Evolutionary conservation across 1,140 invertebrate species (phyloP), one percentile per base, ranked within the genome.

Genomic region (Temnothorax curvispinosus): DNA sequence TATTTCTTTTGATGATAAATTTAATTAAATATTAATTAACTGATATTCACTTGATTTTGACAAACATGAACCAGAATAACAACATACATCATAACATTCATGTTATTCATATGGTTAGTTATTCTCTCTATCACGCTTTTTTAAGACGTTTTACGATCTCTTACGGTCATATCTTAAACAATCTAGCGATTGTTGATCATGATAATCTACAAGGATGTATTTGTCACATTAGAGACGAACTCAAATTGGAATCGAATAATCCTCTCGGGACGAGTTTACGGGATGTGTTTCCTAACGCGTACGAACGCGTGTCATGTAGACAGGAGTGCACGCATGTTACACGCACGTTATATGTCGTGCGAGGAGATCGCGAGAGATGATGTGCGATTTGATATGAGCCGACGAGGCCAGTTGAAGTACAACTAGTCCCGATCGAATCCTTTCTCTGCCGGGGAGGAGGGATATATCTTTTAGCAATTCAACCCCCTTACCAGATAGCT

Each of bases 391-490:
- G 84, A 87, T 87, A 75, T 92, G 91, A 91, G 88, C 88, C 58
- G 82, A 13, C 52, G 82, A 88, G 72, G 87, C 88, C 75, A 76
- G 35, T 62, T 54, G 76, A 78, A 87, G 88, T 90, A 89, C 93
- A 92, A 92, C 84, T 80, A 88, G 90, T 91, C 88, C 88, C 80
- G 65, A 56, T 88, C 85, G 74, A 87, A 88, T 93, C 90, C 87
- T 91, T 58, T 21, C 41, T 8, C 35, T 18, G 7, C 65, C 1
- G 27, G 74, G 60, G 92, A 80, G 89, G 6, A 41, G 11, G 18
- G 60, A 65, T 38, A 93, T 94, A 92, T 94, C 94, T 94, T 94
- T 94, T 93, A 92, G 92, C 86, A 92, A 94, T 94, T 92, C 93
- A 90, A 90, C 89, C 74, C 67, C 3, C 69, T 65, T 72, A 77